Percentiles rank a stretch among this genome's conserved stretches.
These are phyloP conservation scores for Idaea dimidiata DNA, from an alignment of 2,888 invertebrate species.

Conservation along the genomic window DNA sequence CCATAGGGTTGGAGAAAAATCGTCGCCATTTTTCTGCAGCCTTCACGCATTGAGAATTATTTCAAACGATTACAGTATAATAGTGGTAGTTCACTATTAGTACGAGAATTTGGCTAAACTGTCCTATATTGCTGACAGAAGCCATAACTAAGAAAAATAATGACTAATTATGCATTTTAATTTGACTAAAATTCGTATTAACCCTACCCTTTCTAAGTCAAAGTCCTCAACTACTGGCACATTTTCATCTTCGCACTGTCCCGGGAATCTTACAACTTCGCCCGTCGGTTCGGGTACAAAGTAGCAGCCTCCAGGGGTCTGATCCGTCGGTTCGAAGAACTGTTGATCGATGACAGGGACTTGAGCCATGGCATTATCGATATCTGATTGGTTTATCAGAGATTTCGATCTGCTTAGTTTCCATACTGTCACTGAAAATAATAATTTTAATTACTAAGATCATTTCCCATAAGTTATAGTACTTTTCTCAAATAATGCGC, in stretches of 20 bases:
- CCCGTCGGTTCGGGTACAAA: conserved; percentile 55
- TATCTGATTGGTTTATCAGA: conserved; percentile 29
- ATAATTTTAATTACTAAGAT: too few relatives aligned
- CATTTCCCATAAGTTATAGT: too few relatives aligned
- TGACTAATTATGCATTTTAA: too few relatives aligned
- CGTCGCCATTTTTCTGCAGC: too few relatives aligned
- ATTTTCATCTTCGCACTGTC: conserved; percentile 45
- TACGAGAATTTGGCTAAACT: too few relatives aligned
- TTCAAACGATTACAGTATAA: too few relatives aligned
- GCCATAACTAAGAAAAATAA: too few relatives aligned
- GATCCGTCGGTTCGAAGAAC: conserved; percentile 45
- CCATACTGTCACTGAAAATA: conserved; percentile 54
- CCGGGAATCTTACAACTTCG: conserved; percentile 54
- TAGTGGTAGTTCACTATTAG: too few relatives aligned
- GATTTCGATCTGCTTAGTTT: conserved; percentile 56
- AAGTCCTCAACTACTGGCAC: conserved; percentile 44
- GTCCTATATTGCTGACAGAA: too few relatives aligned
- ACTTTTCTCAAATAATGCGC: too few relatives aligned
- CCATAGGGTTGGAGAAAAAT: too few relatives aligned
- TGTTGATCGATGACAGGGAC: conserved; percentile 43
- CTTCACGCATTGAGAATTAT: too few relatives aligned
- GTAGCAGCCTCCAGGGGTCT: conserved; percentile 55
- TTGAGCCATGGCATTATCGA: conserved; percentile 39
- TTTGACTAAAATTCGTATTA: neutral
- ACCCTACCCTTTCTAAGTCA: conserved; percentile 38